Evolutionary conservation across 2,797 vertebrate species (phyloP).

Genomic region (Anguilla marmorata): DNA sequence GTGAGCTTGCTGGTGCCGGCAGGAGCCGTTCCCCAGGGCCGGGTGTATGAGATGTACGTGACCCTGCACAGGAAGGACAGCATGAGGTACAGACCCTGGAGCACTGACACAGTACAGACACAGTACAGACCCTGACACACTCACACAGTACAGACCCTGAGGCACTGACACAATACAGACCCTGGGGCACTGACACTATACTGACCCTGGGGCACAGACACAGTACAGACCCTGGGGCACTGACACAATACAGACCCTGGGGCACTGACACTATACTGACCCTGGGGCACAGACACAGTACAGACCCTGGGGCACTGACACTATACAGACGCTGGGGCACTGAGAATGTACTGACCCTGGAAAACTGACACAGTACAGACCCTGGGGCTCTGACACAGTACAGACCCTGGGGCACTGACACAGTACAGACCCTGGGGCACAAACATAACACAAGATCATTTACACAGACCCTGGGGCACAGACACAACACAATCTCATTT

Average conservation of each 20-base stretch:
- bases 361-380: not conserved
- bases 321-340: not conserved
- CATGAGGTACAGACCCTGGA: constrained; percentile 82
- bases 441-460: constrained; percentile 15
- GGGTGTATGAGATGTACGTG: constrained; percentile 98
- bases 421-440: constrained; percentile 20
- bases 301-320: not conserved
- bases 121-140: constrained; percentile 12
- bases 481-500: constrained; percentile 20
- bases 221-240: constrained; percentile 14
- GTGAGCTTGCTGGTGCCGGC: constrained; percentile 96
- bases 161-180: constrained; percentile 25
- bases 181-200: not conserved
- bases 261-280: constrained; percentile 11
- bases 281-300: constrained; percentile 1
- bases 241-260: constrained; percentile 9
- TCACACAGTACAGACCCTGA: too few relatives aligned
- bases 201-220: not conserved
- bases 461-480: constrained; percentile 6
- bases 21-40: constrained; percentile 92
- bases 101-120: constrained; percentile 10
- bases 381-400: not conserved
- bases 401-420: not conserved
- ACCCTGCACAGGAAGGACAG: constrained; percentile 97
- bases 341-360: not conserved